Conservation (phyloP, 2,888 invertebrate species). For the Pherbina coryleti region DNA sequence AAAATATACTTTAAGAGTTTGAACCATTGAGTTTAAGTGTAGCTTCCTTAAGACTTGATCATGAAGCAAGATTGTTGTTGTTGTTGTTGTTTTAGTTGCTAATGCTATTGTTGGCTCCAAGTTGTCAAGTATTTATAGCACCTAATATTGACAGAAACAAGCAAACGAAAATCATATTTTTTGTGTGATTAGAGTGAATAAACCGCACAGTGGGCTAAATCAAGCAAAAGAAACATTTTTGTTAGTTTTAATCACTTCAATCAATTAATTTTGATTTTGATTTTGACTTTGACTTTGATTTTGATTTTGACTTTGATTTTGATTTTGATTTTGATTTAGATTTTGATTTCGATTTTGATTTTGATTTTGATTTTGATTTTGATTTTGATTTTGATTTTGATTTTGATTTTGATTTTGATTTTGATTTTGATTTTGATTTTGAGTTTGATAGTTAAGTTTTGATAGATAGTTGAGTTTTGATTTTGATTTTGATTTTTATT, state of each 20-base stretch:
- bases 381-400: neutral
- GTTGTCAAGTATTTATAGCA: conserved; percentile 26
- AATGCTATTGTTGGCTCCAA: neutral
- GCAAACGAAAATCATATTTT: conserved; percentile 2
- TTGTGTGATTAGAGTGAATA: neutral
- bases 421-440: neutral
- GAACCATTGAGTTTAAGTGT: neutral
- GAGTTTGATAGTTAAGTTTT: no score
- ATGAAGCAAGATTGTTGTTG: neutral
- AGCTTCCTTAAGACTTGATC: neutral
- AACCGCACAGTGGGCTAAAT: conserved; percentile 12
- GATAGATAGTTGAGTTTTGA: neutral
- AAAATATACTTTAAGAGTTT: conserved; percentile 25
- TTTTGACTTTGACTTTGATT: no score
- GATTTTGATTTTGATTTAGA: no score
- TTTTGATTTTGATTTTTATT: neutral
- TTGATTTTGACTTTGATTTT: no score
- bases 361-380: neutral
- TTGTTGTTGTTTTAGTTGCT: neutral
- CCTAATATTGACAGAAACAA: conserved; percentile 30
- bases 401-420: neutral
- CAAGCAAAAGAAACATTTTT: neutral
- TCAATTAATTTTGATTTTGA: no score
- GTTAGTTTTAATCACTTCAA: no score
- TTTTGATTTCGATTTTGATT: no score